Percentiles rank a stretch among this genome's conserved stretches.
Conservation (phyloP, 1,140 invertebrate species). For the Neodiprion lecontei region DNA sequence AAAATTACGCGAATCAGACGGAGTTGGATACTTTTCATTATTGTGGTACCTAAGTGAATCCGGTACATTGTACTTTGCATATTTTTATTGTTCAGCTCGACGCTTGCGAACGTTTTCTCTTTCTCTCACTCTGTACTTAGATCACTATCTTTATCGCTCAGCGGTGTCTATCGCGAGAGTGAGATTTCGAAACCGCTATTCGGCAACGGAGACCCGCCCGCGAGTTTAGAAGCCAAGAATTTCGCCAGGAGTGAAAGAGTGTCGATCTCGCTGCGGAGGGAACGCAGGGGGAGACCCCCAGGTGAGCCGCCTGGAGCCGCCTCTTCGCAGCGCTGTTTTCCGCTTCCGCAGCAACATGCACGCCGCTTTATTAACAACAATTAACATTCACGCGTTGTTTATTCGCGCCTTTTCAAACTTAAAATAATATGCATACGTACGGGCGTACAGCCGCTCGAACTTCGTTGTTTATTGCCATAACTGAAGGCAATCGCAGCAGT, state of each 20-base stretch:
- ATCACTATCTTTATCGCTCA: too few species aligned
- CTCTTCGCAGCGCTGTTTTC: slow-evolving; percentile 60
- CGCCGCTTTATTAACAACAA: slow-evolving; percentile 63
- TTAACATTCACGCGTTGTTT: slow-evolving; percentile 60
- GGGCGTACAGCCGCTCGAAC: slow-evolving; percentile 6
- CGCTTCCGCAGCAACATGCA: slow-evolving; percentile 61
- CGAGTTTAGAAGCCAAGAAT: background rate
- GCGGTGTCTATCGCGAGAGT: background rate
- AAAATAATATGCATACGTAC: background rate
- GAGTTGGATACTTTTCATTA: too few species aligned
- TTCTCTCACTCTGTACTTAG: too few species aligned
- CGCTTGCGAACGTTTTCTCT: too few species aligned
- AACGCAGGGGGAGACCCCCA: slow-evolving; percentile 26
- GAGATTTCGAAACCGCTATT: background rate
- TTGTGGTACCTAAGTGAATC: too few species aligned
- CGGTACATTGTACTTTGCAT: too few species aligned
- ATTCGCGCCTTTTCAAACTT: slow-evolving; percentile 38
- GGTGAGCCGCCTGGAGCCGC: slow-evolving; percentile 50
- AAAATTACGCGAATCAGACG: too few species aligned
- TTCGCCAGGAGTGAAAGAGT: slow-evolving; percentile 4
- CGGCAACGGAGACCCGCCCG: background rate
- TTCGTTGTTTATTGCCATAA: background rate
- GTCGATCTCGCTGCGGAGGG: slow-evolving; percentile 17
- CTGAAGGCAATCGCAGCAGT: too few species aligned
- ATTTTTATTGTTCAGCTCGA: too few species aligned